Evolutionary conservation across 2,888 invertebrate genomes (phyloP), one percentile per base, ranked within the genome.

Genomic region (Dryobotodes eremita): DNA sequence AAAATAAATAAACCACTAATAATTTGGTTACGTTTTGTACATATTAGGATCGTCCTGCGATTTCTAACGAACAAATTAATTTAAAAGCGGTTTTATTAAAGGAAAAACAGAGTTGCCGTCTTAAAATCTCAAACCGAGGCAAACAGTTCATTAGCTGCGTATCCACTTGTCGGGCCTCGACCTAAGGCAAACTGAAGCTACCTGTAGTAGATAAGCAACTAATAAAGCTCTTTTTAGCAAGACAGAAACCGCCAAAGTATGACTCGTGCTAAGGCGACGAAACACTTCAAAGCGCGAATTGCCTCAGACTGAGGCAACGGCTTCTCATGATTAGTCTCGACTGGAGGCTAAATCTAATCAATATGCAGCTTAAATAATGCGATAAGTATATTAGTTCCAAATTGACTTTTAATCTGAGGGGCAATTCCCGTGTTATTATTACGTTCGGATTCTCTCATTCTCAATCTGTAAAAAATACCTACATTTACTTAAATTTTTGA

Each of bases 11-110:
- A 46, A 10, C 10, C 46, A 10, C 46, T 1, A 46, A 46, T 46
- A 72, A 57, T 84, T 82, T 79, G 77, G 79, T 82, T 68, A 59
- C 13, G n/a, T 75, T n/a, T 75, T 79, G 61, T 72, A 82, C 66
- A 48, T 26, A 5, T 50, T 46, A 17, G 23, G 2, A 17, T 8
- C 2, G 6, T 75, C 53, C 62, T 75, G 61, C 68, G 77, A 81
- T 85, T 68, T 72, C 46, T 42, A 65, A 71, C 50, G 64, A 59
- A 36, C 31, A 42, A 0, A 31, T 20, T 31, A 17, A 59, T 5
- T 23, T 31, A 23, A 31, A 50, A 50, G 10, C 3, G 2, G n/a
- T 36, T 59, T 50, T 48, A 36, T 17, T 55, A 17, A 55, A n/a
- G 36, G 0, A 36, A 55, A 26, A 13, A 42, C 20, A 8, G 13